A percentile compares a stretch with the other conserved stretches of the same genome.
Evolutionary conservation across 1,140 invertebrate genomes (phyloP).

Genomic region (Bombus picipes): DNA sequence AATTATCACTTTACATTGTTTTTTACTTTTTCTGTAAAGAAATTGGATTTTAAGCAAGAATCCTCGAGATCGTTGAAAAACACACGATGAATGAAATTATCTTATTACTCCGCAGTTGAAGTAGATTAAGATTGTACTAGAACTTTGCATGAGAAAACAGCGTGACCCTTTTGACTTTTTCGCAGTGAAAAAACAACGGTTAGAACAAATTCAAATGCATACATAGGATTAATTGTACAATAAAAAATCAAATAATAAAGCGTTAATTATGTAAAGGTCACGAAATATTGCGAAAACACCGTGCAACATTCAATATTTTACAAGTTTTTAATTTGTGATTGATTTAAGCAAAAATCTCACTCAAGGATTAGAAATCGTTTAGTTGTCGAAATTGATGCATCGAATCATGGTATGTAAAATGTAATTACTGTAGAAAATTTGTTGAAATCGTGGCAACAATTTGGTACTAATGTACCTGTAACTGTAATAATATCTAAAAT

Average conservation of each 20-base stretch:
- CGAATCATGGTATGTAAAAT: neutral
- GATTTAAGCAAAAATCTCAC: too few species aligned
- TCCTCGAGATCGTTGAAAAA: neutral
- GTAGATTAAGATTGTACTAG: neutral
- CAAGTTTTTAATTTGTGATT: too few species aligned
- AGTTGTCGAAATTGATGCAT: neutral
- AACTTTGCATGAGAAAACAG: neutral
- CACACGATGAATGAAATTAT: neutral
- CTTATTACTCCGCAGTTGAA: neutral
- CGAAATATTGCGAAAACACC: neutral
- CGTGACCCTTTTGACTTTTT: neutral
- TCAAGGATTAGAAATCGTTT: neutral
- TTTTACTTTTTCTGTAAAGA: too few species aligned
- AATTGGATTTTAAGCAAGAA: neutral
- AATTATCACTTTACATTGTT: neutral
- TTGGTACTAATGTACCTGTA: neutral
- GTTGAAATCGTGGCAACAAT: too few species aligned
- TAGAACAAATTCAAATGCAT: neutral
- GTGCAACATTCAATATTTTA: too few species aligned
- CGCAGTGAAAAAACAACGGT: neutral
- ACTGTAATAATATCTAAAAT: neutral
- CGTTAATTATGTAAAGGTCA: neutral
- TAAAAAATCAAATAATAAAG: neutral
- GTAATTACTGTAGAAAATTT: neutral
- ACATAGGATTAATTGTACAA: neutral